A percentile compares a stretch with the other conserved stretches of the same genome.
These are phyloP conservation scores for Lacerta bilineata DNA, from an alignment of 2,797 vertebrate species.

Conservation along the genomic window DNA sequence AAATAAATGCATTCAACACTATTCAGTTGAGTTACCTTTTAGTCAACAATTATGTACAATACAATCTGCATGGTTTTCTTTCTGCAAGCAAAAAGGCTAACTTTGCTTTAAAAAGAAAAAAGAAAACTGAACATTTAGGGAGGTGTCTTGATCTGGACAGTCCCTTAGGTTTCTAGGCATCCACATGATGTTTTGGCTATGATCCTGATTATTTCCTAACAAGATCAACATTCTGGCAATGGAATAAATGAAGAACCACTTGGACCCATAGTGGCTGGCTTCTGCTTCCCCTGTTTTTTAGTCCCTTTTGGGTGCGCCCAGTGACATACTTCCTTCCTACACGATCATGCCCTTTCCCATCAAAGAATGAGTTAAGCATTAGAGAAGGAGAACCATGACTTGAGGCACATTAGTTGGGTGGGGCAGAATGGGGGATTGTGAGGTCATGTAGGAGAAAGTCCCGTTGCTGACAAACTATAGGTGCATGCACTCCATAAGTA, in stretches of 20 bases:
- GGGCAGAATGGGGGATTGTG: neutral
- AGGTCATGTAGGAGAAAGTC: neutral
- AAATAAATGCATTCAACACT: neutral
- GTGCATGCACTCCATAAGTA: no score
- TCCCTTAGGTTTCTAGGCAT: neutral
- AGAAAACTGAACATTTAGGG: neutral
- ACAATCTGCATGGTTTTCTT: neutral
- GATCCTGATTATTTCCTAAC: no score
- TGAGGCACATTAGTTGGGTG: neutral
- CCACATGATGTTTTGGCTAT: neutral
- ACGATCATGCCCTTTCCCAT: neutral
- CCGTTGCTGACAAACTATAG: no score
- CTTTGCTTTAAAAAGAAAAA: neutral
- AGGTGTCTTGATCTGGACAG: neutral
- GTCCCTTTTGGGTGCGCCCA: neutral
- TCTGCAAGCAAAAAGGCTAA: neutral
- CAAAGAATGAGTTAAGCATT: neutral
- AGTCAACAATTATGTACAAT: neutral
- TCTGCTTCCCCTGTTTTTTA: neutral
- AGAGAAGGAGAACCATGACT: neutral
- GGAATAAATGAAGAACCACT: neutral
- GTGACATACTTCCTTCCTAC: neutral
- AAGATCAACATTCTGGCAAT: slow-evolving; percentile 1
- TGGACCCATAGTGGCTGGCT: neutral
- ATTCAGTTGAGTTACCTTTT: neutral